Base-by-base conservation (phyloP, 2,113 vertebrate species). In the Lophochroa leadbeateri region DNA sequence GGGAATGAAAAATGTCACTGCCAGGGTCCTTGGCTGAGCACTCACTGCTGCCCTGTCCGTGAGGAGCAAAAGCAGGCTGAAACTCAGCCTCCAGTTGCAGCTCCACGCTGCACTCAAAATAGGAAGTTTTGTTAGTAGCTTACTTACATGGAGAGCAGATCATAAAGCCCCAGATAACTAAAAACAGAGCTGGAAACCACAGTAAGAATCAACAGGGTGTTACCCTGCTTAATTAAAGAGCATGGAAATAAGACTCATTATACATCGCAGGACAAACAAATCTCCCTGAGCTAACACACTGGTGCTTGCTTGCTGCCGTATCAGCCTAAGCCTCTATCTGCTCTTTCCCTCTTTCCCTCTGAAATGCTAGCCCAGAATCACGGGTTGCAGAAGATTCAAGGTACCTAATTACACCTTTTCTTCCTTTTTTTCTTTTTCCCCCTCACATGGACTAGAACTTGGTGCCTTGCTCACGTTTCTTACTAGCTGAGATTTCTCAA, bases 1-100 rank as follows among this genome's bases (percentile, higher is more conserved):
- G 69, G 53, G 44, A 89, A 61, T 71, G 83, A 88, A 70, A 91
- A 94, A 93, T 52, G 65, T 47, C 86, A 20, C 60, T 43, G 85
- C 41, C 52, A 25, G 69, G 9, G 50, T 52, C 77, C 71, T 50
- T 31, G 64, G 39, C 76, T 4, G 65, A 63, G 81, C 20, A 3
- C 75, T 67, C 5, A 7, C 11, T 23, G 55, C 64, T 67, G 82
- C 58, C 72, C 50, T 2, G 3, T 33, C 50, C 80, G 3, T 23
- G 41, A 75, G 69, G 29, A 35, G 31, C 46, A 46, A n/a, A 61
- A 79, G 49, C 37, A n/a, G 44, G 29, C 17, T 11, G 35, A 63
- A 75, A 67, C 16, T 13, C 58, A 17, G 58, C 13, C 37, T 11
- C 74, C 44, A 11, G 29, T 12, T 64, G 23, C 81, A 84, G 46